Percentiles rank a stretch among this genome's conserved stretches.
phyloP scores from a whole-genome alignment of 2,888 invertebrate genomes.

The Heliconius cydno region DNA sequence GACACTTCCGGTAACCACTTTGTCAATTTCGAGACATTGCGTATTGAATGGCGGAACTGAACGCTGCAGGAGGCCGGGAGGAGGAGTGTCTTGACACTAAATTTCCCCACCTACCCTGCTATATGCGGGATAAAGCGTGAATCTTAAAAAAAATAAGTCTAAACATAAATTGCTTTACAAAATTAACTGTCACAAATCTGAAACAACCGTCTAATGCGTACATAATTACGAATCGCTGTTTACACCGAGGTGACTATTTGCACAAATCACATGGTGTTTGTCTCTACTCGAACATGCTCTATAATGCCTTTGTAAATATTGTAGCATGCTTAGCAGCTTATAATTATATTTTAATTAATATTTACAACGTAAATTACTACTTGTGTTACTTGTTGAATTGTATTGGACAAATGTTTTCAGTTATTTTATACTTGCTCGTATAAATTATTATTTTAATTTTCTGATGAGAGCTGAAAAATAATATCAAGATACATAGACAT shows the following conservation, averaged over 20 bases:
- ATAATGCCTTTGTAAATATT: constrained; percentile 31
- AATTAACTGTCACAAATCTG: not conserved
- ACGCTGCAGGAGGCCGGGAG: too few species aligned
- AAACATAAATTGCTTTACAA: not conserved
- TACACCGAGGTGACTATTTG: constrained; percentile 26
- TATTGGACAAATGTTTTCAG: not conserved
- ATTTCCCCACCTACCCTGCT: not conserved
- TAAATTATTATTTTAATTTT: too few species aligned
- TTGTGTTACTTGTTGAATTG: not conserved
- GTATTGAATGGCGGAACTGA: too few species aligned
- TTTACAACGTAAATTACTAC: not conserved
- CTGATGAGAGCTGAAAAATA: too few species aligned
- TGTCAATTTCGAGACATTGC: too few species aligned
- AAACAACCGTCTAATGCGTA: not conserved
- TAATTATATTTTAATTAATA: constrained; percentile 3
- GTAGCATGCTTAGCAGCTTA: constrained; percentile 1
- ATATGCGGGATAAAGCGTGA: not conserved
- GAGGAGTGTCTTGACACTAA: not conserved
- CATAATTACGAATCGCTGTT: constrained; percentile 15
- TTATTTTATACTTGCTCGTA: not conserved
- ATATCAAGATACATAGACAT: not conserved
- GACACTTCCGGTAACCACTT: too few species aligned
- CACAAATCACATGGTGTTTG: constrained; percentile 35
- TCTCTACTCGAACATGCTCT: constrained; percentile 28
- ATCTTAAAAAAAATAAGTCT: not conserved